These are phyloP conservation scores for Parnassius glacialis DNA, from an alignment of 2,888 invertebrate genomes.

Conservation along the genomic window DNA sequence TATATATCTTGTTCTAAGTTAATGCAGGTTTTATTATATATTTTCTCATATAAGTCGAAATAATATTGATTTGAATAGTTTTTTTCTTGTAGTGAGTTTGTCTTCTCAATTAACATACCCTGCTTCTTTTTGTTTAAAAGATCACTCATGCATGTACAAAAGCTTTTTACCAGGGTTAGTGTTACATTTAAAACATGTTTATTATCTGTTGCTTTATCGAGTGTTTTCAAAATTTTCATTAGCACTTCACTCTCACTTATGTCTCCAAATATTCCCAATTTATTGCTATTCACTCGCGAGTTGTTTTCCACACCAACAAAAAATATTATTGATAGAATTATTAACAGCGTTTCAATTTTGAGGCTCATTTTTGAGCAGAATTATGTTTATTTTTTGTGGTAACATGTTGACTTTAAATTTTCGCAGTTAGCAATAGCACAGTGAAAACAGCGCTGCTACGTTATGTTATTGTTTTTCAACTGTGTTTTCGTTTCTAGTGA, in stretches of 20 bases:
- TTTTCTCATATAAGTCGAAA: constrained; percentile 51
- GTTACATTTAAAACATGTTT: constrained; percentile 57
- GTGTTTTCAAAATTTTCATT: constrained; percentile 52
- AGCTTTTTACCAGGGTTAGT: constrained; percentile 56
- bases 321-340: constrained; percentile 31
- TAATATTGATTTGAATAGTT: constrained; percentile 26
- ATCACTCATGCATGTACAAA: constrained; percentile 63
- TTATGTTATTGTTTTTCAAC: constrained; percentile 50
- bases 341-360: constrained; percentile 35
- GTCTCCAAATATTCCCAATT: not conserved
- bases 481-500: constrained; percentile 38
- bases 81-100: constrained; percentile 35
- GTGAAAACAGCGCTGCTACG: constrained; percentile 49
- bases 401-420: constrained; percentile 49
- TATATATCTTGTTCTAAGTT: constrained; percentile 46
- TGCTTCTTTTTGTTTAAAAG: constrained; percentile 46
- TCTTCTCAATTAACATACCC: constrained; percentile 35
- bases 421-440: constrained; percentile 28
- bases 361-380: constrained; percentile 48
- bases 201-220: constrained; percentile 56
- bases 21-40: constrained; percentile 61
- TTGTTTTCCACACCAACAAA: constrained; percentile 33
- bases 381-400: constrained; percentile 41
- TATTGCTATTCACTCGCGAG: constrained; percentile 32
- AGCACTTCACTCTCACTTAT: constrained; percentile 45